Percentiles rank a stretch among this genome's conserved stretches.
Evolutionary conservation across 2,888 invertebrate species (phyloP).

Genomic region (Osmoderma eremita): DNA sequence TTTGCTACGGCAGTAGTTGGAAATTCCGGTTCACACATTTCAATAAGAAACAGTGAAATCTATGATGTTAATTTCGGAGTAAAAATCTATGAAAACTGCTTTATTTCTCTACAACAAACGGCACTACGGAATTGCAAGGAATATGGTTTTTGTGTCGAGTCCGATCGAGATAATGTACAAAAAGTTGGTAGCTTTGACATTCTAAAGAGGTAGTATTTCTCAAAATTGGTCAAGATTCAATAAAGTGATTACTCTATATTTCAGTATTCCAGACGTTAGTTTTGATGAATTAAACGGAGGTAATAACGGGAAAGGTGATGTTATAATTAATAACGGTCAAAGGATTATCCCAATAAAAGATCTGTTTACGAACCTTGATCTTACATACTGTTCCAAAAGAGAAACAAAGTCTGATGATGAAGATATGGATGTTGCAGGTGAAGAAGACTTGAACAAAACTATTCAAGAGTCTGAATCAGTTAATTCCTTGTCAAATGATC

Average conservation of each 20-base stretch:
- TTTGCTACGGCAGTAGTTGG: conserved; percentile 67
- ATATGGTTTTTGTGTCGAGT: conserved; percentile 67
- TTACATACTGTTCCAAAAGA: conserved; percentile 51
- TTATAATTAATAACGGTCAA: conserved; percentile 54
- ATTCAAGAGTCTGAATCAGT: conserved; percentile 44
- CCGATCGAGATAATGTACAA: conserved; percentile 54
- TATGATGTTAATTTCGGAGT: conserved; percentile 58
- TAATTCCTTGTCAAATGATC: not conserved
- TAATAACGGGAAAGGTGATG: conserved; percentile 58
- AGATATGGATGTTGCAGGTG: conserved; percentile 49
- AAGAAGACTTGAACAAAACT: conserved; percentile 45
- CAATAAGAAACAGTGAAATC: conserved; percentile 57
- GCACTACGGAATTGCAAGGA: conserved; percentile 63
- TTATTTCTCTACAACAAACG: conserved; percentile 58
- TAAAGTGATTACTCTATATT: conserved; percentile 38
- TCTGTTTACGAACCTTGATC: conserved; percentile 55
- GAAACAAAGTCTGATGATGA: conserved; percentile 48
- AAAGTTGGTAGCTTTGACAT: conserved; percentile 55
- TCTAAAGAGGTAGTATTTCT: conserved; percentile 54
- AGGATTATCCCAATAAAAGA: conserved; percentile 57
- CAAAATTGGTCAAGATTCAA: conserved; percentile 2
- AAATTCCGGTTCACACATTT: conserved; percentile 61
- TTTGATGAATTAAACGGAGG: conserved; percentile 52
- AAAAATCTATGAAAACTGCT: conserved; percentile 64
- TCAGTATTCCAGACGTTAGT: conserved; percentile 56